Percentiles rank a stretch among this genome's conserved stretches.
These are phyloP conservation scores for Cydia pomonella DNA, from an alignment of 1,140 invertebrate species.

Conservation along the genomic window DNA sequence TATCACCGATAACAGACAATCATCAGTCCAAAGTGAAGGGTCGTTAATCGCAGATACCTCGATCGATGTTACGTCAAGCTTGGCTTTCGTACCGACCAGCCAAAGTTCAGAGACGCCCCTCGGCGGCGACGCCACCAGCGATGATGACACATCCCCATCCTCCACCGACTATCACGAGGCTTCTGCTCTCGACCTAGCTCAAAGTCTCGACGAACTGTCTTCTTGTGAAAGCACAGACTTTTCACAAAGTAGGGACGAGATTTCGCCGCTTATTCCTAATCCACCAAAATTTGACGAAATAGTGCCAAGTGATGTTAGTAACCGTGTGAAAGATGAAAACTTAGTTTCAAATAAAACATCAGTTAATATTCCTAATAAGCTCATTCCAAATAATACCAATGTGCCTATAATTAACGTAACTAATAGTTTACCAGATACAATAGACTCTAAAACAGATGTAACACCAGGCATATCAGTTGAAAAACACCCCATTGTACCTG, in stretches of 20 bases:
- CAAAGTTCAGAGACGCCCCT: conserved; percentile 62
- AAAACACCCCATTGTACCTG: conserved; percentile 14
- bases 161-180: conserved; percentile 76
- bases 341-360: conserved; percentile 44
- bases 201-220: conserved; percentile 70
- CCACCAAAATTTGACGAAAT: conserved; percentile 40
- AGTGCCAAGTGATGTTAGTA: conserved; percentile 44
- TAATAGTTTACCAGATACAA: conserved; percentile 43
- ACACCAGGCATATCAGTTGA: background rate
- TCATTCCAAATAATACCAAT: conserved; percentile 60
- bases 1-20: conserved; percentile 50
- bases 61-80: conserved; percentile 71
- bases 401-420: conserved; percentile 48
- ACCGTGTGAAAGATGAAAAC: conserved; percentile 44
- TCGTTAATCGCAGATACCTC: conserved; percentile 72
- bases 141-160: conserved; percentile 71
- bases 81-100: conserved; percentile 72
- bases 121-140: conserved; percentile 66
- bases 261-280: conserved; percentile 54
- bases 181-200: conserved; percentile 70
- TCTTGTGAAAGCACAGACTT: conserved; percentile 70
- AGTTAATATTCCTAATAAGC: conserved; percentile 55
- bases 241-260: conserved; percentile 72
- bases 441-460: conserved; percentile 33
- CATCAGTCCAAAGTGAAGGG: conserved; percentile 60